Percentiles rank a stretch among this genome's conserved stretches.
Evolutionary conservation across 1,140 invertebrate species (phyloP).

Genomic region (Aphaenogaster ashmeadi): DNA sequence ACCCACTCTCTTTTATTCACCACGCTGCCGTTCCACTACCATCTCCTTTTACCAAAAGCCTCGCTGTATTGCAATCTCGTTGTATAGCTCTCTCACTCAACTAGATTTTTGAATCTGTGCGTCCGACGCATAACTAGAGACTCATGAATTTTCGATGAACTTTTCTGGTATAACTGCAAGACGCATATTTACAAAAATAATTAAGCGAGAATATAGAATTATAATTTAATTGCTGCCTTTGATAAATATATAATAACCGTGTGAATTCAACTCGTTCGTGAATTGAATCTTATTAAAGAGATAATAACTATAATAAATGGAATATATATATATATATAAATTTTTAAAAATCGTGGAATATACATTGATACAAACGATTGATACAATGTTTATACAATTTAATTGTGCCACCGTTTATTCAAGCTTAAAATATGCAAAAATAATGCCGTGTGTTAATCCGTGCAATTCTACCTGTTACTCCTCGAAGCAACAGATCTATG

Average conservation of each 20-base stretch:
- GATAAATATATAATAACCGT: neutral
- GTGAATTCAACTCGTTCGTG: neutral
- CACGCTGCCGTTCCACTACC: slow-evolving; percentile 30
- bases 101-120: slow-evolving; percentile 46
- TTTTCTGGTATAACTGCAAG: neutral
- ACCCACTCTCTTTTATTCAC: slow-evolving; percentile 51
- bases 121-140: slow-evolving; percentile 13
- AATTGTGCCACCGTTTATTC: neutral
- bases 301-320: neutral
- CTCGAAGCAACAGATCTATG: slow-evolving; percentile 24
- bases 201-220: slow-evolving; percentile 12
- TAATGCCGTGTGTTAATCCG: neutral
- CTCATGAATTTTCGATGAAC: slow-evolving; percentile 42
- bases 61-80: slow-evolving; percentile 61
- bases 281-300: neutral
- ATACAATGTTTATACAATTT: neutral
- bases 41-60: slow-evolving; percentile 60
- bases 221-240: neutral
- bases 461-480: slow-evolving; percentile 38
- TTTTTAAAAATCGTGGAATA: neutral
- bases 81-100: slow-evolving; percentile 52
- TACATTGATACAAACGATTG: neutral
- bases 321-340: neutral
- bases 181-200: slow-evolving; percentile 17
- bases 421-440: neutral